Base-by-base conservation (phyloP, 2,113 vertebrate genomes). In the Crotophaga sulcirostris region DNA sequence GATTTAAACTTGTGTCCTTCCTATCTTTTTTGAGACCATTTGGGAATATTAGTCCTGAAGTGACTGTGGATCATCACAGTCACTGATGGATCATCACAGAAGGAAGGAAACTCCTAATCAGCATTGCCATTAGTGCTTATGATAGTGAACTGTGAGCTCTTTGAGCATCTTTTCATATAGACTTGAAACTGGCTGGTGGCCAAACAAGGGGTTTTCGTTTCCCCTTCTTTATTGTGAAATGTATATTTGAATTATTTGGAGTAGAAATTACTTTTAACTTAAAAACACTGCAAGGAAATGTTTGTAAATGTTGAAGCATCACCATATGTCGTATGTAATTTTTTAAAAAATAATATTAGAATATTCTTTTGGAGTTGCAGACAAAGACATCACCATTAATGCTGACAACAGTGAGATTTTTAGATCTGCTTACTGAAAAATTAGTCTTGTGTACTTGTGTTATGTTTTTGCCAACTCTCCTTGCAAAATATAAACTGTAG, bases 1-100 rank as follows among this genome's bases (percentile, higher is more conserved):
- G 52, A 87, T 95, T 96, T 95, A 95, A 68, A 94, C 47, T 87
- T 55, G 8, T 84, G 59, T 38, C 36, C 29, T 88, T 82, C 67
- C 40, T 74, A 29, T 90, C 64, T 91, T 51, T 76, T 52, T 77
- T 64, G 45, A 74, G 78, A 78, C 31, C 17, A 60, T 78, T 74
- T 86, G 75, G 45, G 82, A 87, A 73, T 96, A 56, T 85, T 87
- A 52, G 29, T 87, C 51, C 49, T 91, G 58, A 84, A 91, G 86
- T 74, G 36, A 96, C 91, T 58, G 17, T 45, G 72, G 74, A 87
- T 67, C 82, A 85, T 76, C 40, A 60, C 14, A 82, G 54, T 21
- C 62, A 87, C 31, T 69, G 69, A 78, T 44, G 54, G n/a, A n/a
- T n/a, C n/a, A n/a, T n/a, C n/a, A n/a, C 52, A 73, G 73, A 88